Percentiles rank a stretch among this genome's conserved stretches.
Conservation (phyloP, 2,113 vertebrate species). For the Pelusios castaneus region DNA sequence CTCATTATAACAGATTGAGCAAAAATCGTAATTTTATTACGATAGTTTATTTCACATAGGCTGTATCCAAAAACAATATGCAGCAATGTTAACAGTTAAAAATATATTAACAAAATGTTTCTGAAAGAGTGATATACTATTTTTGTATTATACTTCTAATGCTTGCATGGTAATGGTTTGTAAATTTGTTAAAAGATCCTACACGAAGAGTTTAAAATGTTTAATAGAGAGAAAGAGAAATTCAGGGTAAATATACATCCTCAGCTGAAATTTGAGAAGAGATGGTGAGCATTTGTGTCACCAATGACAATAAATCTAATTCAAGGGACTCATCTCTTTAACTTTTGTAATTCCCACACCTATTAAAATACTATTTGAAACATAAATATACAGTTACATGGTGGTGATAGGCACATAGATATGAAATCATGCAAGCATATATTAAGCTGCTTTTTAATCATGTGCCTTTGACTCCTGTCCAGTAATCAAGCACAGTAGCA, state of each 20-base stretch:
- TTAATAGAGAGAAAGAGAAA: background rate
- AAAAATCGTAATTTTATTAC: background rate
- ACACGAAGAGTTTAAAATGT: background rate
- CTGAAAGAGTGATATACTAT: background rate
- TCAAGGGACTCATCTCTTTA: background rate
- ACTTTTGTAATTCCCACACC: background rate
- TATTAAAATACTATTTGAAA: background rate
- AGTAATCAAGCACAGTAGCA: background rate
- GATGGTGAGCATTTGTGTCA: background rate
- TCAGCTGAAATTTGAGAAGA: background rate
- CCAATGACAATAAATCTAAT: background rate
- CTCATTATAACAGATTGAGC: background rate
- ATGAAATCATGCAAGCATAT: background rate
- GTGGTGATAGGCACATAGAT: background rate
- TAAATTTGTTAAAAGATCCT: background rate
- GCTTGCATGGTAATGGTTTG: background rate
- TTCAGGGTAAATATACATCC: background rate
- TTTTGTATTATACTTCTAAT: background rate
- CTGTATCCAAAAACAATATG: background rate
- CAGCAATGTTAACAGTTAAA: background rate
- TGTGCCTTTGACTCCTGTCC: background rate
- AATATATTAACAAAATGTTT: background rate
- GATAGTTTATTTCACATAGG: background rate
- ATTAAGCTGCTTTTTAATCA: background rate
- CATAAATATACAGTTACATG: background rate